Base-by-base conservation (phyloP, 2,113 vertebrate species). In the Phylloscopus trochilus region DNA sequence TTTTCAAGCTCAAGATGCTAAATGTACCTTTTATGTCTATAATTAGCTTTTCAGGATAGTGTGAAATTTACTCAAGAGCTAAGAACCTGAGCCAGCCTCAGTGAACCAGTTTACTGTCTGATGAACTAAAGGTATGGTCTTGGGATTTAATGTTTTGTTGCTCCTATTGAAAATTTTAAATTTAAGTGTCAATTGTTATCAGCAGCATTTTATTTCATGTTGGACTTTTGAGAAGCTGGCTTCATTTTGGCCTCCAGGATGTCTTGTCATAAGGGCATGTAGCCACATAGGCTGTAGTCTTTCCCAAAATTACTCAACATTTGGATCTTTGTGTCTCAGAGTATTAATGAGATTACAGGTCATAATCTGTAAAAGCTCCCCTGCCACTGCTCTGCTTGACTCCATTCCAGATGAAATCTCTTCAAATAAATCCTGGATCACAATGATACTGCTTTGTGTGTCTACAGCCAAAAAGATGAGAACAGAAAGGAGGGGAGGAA, bases 341-440 rank as follows among this genome's bases (percentile, higher is more conserved):
- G 97, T 93, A 98, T 98, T 98, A 98, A 97, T n/a, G 92, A 98
- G 97, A 98, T 98, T 98, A 98, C 70, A 92, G 97, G 96, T 96
- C 97, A 92, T 98, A 98, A 97, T 98, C 97, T 98, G 92, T 96
- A 97, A 97, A 97, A 97, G 97, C 97, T 97, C 96, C 97, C 97
- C 97, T 97, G 97, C 95, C 69, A 96, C 93, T 90, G 80, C 97
- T 95, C 97, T 94, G 96, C 95, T 98, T 95, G 97, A 98, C 95
- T 97, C 96, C 96, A 92, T 98, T 97, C 97, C 97, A 98, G 97
- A 97, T 97, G 97, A 98, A 97, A 97, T 97, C 94, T 96, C 95
- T 97, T 98, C 95, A 97, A 97, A 97, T 95, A 97, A 98, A 98
- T 97, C 96, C 97, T 94, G 95, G 94, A 97, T 97, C 97, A 97